These are phyloP conservation scores for Drosophila putrida DNA, from an alignment of 2,888 invertebrate species.

Conservation along the genomic window DNA sequence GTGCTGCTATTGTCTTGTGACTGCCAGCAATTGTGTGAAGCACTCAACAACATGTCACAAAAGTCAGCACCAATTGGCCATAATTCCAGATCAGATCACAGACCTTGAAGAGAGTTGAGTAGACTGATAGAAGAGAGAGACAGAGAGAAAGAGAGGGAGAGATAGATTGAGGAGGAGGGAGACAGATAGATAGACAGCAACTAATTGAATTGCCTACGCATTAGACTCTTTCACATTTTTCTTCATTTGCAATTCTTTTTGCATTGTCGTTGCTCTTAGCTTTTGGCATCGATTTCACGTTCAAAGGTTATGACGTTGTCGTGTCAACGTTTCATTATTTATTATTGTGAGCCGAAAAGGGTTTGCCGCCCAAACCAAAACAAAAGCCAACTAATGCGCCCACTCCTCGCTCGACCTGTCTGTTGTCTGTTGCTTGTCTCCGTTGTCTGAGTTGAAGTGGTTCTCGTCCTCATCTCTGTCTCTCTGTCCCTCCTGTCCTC, in stretches of 20 bases:
- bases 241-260: slow-evolving; percentile 16
- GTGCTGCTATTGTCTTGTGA: slow-evolving; percentile 49
- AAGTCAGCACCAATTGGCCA: slow-evolving; percentile 42
- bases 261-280: slow-evolving; percentile 35
- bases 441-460: not conserved
- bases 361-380: slow-evolving; percentile 76
- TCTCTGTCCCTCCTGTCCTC: slow-evolving; percentile 30
- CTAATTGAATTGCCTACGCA: slow-evolving; percentile 65
- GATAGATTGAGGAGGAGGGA: not conserved
- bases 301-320: slow-evolving; percentile 85
- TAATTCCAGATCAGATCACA: slow-evolving; percentile 32
- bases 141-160: not conserved
- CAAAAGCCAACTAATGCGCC: slow-evolving; percentile 75
- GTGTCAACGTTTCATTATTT: slow-evolving; percentile 84
- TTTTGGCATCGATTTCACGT: slow-evolving; percentile 72
- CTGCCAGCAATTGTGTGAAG: slow-evolving; percentile 44
- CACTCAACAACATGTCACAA: slow-evolving; percentile 51
- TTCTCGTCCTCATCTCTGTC: slow-evolving; percentile 2
- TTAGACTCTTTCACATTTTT: not conserved
- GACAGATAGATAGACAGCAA: slow-evolving; percentile 20
- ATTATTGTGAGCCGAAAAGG: slow-evolving; percentile 79
- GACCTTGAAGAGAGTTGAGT: slow-evolving; percentile 22
- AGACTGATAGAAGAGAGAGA: not conserved
- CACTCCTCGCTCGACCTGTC: slow-evolving; percentile 64
- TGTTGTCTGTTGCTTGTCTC: slow-evolving; percentile 8